Base-by-base conservation (phyloP, 2,113 vertebrate species). In the Nothobranchius furzeri region DNA sequence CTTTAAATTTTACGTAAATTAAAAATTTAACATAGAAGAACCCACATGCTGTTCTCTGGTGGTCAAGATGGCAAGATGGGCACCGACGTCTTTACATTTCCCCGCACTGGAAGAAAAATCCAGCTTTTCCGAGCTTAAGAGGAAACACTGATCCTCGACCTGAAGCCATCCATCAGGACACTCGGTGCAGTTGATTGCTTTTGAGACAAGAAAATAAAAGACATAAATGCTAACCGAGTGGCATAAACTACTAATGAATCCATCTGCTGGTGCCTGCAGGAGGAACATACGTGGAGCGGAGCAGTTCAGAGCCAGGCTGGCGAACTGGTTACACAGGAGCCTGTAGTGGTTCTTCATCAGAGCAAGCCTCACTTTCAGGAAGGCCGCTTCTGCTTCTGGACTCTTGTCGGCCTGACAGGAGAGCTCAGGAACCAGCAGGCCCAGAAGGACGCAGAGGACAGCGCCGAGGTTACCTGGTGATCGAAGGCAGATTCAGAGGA, bases 51-150 rank as follows among this genome's bases (percentile, higher is more conserved):
- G 46, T 37, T 61, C 72, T 52, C 35, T 60, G 15, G 49, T 81
- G 13, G 62, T 76, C 47, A 82, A 40, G 25, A 64, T 70, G 54
- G 75, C 75, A 0, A 82, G 73, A 43, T 76, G 72, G 47, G 46
- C 20, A 0, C 76, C 81, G 0, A 11, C 4, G 14, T 61, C 35
- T 49, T 12, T 2, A 43, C 72, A 79, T 42, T 64, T 50, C 0
- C 50, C 1, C 35, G 11, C 0, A 46, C 76, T 70, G 1, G 17
- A 15, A 1, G 0, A 0, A 51, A 40, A 73, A 40, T 30, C 0
- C 0, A 30, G 2, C 5, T 2, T 68, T 24, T 79, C 59, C 0
- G 20, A 48, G 48, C 7, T 48, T 12, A 85, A 11, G 30, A 14
- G 5, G 60, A 70, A 64, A 73, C 79, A 79, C 3, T 76, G 50